These are phyloP conservation scores for Toxonevra muliebris DNA, from an alignment of 2,888 invertebrate genomes.

Conservation along the genomic window DNA sequence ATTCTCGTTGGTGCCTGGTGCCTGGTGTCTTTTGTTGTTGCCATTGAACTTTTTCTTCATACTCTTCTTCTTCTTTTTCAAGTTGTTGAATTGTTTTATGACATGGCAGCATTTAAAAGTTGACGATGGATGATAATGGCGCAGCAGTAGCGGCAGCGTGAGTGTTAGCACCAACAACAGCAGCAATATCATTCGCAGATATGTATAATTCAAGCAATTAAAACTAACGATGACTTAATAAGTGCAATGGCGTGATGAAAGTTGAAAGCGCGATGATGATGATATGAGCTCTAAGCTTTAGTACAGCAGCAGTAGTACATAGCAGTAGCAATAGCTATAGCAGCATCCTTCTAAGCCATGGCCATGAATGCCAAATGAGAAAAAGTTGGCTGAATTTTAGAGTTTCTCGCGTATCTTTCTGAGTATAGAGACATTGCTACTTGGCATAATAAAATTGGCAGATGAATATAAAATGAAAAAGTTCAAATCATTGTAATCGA, in stretches of 20 bases:
- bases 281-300: too few relatives aligned
- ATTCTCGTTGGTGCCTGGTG: neutral
- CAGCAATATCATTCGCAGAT: neutral
- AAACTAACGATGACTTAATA: slow-evolving; percentile 44
- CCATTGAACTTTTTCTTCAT: neutral
- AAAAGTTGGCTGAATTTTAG: too few relatives aligned
- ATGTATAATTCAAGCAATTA: slow-evolving; percentile 42
- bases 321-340: too few relatives aligned
- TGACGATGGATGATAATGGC: slow-evolving; percentile 14
- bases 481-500: too few relatives aligned
- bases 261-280: neutral
- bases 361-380: too few relatives aligned
- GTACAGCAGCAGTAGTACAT: too few relatives aligned
- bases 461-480: too few relatives aligned
- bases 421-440: too few relatives aligned
- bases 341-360: too few relatives aligned
- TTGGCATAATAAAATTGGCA: too few relatives aligned
- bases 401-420: too few relatives aligned
- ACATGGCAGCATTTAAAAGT: slow-evolving; percentile 14
- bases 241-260: slow-evolving; percentile 28
- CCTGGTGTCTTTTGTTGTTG: neutral
- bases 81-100: slow-evolving; percentile 9
- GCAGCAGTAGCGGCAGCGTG: neutral
- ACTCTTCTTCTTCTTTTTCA: neutral
- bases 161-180: neutral